Percentiles rank a stretch among this genome's conserved stretches.
These are phyloP conservation scores for Oenanthe oenanthe DNA, from an alignment of 2,113 vertebrate genomes.

Conservation along the genomic window DNA sequence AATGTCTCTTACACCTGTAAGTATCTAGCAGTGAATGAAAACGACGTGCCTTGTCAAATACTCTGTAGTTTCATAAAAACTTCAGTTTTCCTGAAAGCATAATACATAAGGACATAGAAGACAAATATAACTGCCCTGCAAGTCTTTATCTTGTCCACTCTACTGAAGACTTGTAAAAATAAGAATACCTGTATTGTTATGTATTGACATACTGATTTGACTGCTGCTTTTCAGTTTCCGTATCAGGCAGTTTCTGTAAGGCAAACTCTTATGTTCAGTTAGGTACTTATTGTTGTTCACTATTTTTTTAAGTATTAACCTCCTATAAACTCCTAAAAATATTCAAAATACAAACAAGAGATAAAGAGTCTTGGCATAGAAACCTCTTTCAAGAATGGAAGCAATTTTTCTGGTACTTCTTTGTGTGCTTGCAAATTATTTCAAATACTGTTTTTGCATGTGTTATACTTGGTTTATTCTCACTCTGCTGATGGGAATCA, in stretches of 20 bases:
- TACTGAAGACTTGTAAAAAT: background rate
- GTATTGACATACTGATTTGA: background rate
- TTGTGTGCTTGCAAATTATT: background rate
- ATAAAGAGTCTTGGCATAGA: background rate
- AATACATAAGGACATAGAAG: background rate
- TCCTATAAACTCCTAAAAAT: background rate
- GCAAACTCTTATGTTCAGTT: background rate
- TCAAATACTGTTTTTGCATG: background rate
- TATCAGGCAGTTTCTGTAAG: background rate
- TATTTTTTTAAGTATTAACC: background rate
- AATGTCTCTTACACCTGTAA: background rate
- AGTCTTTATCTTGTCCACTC: background rate
- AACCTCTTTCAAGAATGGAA: background rate
- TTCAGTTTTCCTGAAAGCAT: rapidly evolving
- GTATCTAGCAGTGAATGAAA: background rate
- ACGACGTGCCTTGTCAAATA: background rate
- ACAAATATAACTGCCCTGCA: background rate
- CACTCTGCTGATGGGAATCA: background rate
- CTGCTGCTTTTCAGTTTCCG: background rate
- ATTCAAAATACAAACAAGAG: background rate
- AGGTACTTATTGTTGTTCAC: background rate
- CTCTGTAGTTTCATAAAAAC: background rate
- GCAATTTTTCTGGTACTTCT: background rate
- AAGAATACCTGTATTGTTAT: background rate
- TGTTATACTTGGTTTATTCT: background rate